Evolutionary conservation across 2,113 vertebrate genomes (phyloP), one percentile per base, ranked within the genome.

Genomic region (Camelus dromedarius): DNA sequence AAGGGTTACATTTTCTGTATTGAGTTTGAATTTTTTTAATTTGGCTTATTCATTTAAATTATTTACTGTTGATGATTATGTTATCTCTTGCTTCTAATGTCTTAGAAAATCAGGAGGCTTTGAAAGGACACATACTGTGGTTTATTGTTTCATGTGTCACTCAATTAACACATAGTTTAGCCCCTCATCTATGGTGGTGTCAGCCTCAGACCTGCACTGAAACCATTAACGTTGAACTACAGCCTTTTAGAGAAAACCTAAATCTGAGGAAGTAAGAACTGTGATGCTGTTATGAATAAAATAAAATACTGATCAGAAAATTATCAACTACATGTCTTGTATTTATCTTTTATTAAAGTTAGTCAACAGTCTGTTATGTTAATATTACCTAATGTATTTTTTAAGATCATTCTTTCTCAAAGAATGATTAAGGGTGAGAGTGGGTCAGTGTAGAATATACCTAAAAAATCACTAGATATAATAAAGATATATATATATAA

Each of bases 41-140:
- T 86, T 60, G 14, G 30, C n/a, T 72, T 38, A 38, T 62, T 88
- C 12, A 35, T 20, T 91, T 89, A 87, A 80, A 85, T 35, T 50
- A 58, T 90, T 89, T 93, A 75, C 85, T 96, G 6, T 81, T 86
- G 38, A 88, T n/a, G 20, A 95, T 83, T 46, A 38, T 52, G 30
- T 80, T 60, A 72, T 86, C 8, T 89, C 18, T 91, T 70, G 32
- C 69, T 66, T 95, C 48, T 32, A 77, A 22, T 46, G n/a, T 76
- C 46, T 95, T 90, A 56, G 42, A 93, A 96, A 93, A 35, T 75
- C 79, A 64, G 24, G 35, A 64, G 38, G 2, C 60, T 89, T 79
- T 94, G 89, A 94, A 96, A 70, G 50, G 50, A 89, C 56, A 54
- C 79, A 35, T 9, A 76, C 32, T 56, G 3, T 75, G 46, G 87